Evolutionary conservation across 92 coral and sea anemone genomes (phyloP), one percentile per base, ranked within the genome.

Genomic region (Porites evermanni): DNA sequence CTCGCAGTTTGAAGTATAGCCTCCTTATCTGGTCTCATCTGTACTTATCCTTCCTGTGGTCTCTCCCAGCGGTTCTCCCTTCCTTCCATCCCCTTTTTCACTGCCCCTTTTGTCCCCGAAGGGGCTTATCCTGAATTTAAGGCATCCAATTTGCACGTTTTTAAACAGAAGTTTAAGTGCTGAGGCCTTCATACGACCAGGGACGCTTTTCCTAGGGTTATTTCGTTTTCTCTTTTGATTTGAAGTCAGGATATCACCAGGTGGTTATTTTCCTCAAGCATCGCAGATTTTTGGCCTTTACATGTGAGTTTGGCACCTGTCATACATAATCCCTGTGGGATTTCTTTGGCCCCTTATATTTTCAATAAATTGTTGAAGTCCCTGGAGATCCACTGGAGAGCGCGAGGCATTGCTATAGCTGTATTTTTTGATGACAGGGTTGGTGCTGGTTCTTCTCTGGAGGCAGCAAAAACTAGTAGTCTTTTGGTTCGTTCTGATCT

Each of bases 341-440:
- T 88, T 52, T 79, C 86, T 3, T 63, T 51, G 24, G 91, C 80
- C 12, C 91, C 88, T 13, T 67, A 64, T 58, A 88, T 83, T 65
- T 91, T 91, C 51, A 88, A 92, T 1, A 91, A 88, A 51, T 85
- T 84, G n/a, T 20, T 91, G 18, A 84, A 91, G 60, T 90, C 92
- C 6, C 53, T 64, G 73, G 83, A 64, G 53, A 44, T 72, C 3
- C 72, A 18, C 5, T 64, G 83, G 82, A 79, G 73, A n/a, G 11
- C 47, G 6, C 83, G 64, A n/a, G 83, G 83, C 8, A 79, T 79
- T 12, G 61, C 73, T 2, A 65, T 79, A n/a, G 73, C 83, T 9
- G 11, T 78, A 16, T 78, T 63, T 44, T 78, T 78, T 47, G 60
- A 78, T 32, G 81, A 77, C 44, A 58, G 81, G 2, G 54, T 77